Evolutionary conservation across 2,113 vertebrate genomes (phyloP).

Genomic region (Nothobranchius kuhntae): DNA sequence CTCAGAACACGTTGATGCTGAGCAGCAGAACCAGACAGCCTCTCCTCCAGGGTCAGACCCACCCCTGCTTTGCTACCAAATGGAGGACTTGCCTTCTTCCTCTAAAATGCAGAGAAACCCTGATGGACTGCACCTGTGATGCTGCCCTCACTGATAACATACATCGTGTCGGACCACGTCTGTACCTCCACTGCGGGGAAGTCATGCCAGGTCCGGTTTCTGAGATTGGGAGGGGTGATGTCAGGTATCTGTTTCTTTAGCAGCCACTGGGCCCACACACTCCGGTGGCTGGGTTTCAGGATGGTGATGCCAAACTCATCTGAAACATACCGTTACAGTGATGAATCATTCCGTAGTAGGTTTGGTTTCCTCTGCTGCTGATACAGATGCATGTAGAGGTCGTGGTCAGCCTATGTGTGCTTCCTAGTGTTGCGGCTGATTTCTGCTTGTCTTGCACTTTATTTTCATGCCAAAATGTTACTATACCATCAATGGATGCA

Average conservation of each 20-base stretch:
- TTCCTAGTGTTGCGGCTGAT: too few species aligned
- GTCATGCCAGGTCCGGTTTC: slow-evolving; percentile 72
- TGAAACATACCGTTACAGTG: slow-evolving; percentile 46
- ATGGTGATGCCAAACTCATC: slow-evolving; percentile 83
- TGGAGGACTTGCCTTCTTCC: slow-evolving; percentile 62
- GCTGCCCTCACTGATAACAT: not conserved
- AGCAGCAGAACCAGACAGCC: not conserved
- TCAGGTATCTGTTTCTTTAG: slow-evolving; percentile 79
- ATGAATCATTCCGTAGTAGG: not conserved
- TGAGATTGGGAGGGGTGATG: slow-evolving; percentile 84
- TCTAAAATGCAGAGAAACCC: slow-evolving; percentile 63
- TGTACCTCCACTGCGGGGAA: slow-evolving; percentile 83
- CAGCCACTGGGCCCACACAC: slow-evolving; percentile 80
- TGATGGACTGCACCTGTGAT: not conserved
- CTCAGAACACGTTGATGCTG: slow-evolving; percentile 48
- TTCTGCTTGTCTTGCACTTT: too few species aligned
- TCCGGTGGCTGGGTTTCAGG: slow-evolving; percentile 79
- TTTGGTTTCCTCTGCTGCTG: too few species aligned
- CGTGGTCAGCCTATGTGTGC: too few species aligned
- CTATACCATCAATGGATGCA: too few species aligned
- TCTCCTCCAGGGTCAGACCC: slow-evolving; percentile 68
- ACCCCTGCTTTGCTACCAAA: slow-evolving; percentile 68
- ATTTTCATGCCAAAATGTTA: too few species aligned
- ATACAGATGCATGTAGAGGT: too few species aligned
- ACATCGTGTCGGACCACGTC: not conserved